A percentile compares a stretch with the other conserved stretches of the same genome.
Evolutionary conservation across 2,797 vertebrate genomes (phyloP).

Genomic region (Danio choprae): DNA sequence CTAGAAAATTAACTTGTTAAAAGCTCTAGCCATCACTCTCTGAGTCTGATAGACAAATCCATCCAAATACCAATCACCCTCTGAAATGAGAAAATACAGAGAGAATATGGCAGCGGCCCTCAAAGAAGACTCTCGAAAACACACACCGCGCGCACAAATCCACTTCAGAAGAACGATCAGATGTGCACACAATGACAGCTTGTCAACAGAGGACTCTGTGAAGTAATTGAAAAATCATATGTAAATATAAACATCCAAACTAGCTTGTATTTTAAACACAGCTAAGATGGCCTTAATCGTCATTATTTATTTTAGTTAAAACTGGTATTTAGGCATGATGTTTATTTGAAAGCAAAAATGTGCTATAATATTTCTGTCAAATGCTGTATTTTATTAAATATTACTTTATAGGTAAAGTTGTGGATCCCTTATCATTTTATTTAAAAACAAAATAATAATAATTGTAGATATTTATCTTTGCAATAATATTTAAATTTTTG

Average conservation of each 20-base stretch:
- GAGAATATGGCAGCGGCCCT: constrained; percentile 45
- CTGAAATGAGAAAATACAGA: constrained; percentile 55
- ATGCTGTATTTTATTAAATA: neutral
- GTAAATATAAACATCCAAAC: constrained; percentile 18
- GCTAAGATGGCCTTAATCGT: neutral
- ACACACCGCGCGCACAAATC: constrained; percentile 24
- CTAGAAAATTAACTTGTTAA: constrained; percentile 72
- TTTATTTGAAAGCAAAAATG: neutral
- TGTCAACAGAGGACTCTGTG: neutral
- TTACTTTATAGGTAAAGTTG: no score
- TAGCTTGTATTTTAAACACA: neutral
- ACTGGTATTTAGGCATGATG: neutral
- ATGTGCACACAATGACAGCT: constrained; percentile 21
- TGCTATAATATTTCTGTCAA: neutral
- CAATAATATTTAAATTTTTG: no score
- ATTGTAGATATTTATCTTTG: no score
- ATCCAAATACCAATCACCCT: constrained; percentile 68
- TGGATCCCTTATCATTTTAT: no score
- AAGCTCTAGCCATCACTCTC: constrained; percentile 71
- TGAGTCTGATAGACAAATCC: constrained; percentile 67
- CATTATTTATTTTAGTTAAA: fast-evolving
- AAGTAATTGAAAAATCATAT: neutral
- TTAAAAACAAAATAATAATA: no score
- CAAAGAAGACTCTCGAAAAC: constrained; percentile 33
- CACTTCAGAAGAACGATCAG: constrained; percentile 28